Base-by-base conservation (phyloP, 1,140 invertebrate species). In the Danaus melanippus region DNA sequence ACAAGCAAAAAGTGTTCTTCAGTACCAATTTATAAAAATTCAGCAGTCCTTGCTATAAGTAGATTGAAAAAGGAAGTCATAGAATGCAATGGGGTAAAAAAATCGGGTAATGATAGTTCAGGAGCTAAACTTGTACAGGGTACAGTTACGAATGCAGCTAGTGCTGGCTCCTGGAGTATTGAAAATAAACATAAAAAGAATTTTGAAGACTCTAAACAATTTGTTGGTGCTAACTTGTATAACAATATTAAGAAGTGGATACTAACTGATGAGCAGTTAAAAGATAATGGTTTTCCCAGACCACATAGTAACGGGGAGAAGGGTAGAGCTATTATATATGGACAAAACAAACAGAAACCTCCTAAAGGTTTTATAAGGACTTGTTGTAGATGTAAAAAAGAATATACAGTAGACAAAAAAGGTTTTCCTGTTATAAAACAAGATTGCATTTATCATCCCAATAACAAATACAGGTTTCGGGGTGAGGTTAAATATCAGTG, bases 381-480 rank as follows among this genome's bases (percentile, higher is more conserved):
- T 46, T 98, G 97, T 82, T 89, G 90, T 60, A 90, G 96, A 56
- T 98, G 96, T 87, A 91, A 91, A 32, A 93, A 93, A 80, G 86
- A 90, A 1, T 98, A 95, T 73, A 89, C 89, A 68, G 91, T 98
- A 9, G 89, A 93, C 73, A 92, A 93, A 56, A 91, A 92, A 75
- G 95, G 96, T 8, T 89, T 92, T 63, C 89, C 92, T 44, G 71
- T 91, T 8, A 82, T 86, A 8, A 88, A 90, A 64, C 92, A 96
- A 81, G 92, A 95, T 74, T 98, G 97, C 88, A 90, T 95, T 71
- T 97, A 96, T 87, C 97, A 98, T 88, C 95, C 93, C 85, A 95
- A 96, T 53, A 93, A 93, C 71, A 93, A 93, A 55, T 95, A 93
- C 66, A 94, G 93, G 46, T 89, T 92, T 46, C 89, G 93, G 72